Conservation (phyloP, 2,888 invertebrate genomes). For the Andrena praecox region DNA sequence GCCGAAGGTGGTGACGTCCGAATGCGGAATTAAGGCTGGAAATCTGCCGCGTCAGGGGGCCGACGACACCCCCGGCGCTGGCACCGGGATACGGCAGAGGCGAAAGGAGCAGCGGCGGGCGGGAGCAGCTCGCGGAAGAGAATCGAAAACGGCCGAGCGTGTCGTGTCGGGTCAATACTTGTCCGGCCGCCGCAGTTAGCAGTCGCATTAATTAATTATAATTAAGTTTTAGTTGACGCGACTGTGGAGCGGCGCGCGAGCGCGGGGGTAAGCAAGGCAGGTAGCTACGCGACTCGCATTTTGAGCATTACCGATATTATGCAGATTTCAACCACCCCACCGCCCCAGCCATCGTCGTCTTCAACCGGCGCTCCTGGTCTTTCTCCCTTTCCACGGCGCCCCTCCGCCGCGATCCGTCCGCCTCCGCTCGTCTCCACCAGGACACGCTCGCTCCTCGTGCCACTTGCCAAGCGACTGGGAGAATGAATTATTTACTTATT, state of each 20-base stretch:
- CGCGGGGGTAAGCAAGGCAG: constrained; percentile 85
- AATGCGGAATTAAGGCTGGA: constrained; percentile 61
- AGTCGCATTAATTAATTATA: constrained; percentile 93
- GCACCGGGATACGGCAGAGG: background rate
- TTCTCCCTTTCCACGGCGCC: constrained; percentile 69
- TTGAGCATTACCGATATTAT: constrained; percentile 84
- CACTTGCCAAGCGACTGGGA: constrained; percentile 80
- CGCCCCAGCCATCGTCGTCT: constrained; percentile 64
- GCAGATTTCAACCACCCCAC: constrained; percentile 79
- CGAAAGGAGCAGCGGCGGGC: constrained; percentile 33
- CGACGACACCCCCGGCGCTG: constrained; percentile 30
- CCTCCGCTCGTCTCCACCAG: constrained; percentile 49
- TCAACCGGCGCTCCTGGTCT: constrained; percentile 69
- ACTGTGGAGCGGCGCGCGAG: constrained; percentile 85
- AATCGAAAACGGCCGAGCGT: constrained; percentile 61
- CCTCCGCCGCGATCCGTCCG: constrained; percentile 7
- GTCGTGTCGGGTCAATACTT: constrained; percentile 79
- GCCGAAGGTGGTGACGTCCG: constrained; percentile 43
- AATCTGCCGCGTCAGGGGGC: constrained; percentile 53
- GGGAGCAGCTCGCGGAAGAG: constrained; percentile 42
- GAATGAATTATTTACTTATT: constrained; percentile 84
- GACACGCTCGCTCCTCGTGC: constrained; percentile 68
- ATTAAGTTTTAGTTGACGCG: constrained; percentile 93
- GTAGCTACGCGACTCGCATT: constrained; percentile 83
- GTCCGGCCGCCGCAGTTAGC: constrained; percentile 84